Percentiles rank a stretch among this genome's conserved stretches.
phyloP scores from a whole-genome alignment of 2,113 vertebrate species.

The Grallaria varia region DNA sequence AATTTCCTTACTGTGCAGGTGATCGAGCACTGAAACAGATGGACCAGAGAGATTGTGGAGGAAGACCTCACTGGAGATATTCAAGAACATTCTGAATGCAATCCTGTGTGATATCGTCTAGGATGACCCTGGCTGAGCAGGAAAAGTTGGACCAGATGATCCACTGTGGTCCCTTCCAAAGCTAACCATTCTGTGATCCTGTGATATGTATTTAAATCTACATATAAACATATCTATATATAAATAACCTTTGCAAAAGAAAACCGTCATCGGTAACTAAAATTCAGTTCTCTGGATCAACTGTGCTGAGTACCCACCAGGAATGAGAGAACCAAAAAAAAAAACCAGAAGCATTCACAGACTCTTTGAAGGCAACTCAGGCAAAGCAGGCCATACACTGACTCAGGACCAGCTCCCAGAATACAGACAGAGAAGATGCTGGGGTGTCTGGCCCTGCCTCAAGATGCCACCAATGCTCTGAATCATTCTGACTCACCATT shows the following conservation, averaged over 20 bases:
- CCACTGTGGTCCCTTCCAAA: not conserved
- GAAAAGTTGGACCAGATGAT: not conserved
- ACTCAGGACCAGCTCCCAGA: not conserved
- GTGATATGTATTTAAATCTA: not conserved
- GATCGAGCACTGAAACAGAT: accelerated
- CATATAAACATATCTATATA: not conserved
- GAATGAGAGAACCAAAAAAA: not conserved
- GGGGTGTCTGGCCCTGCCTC: not conserved
- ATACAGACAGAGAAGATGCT: not conserved
- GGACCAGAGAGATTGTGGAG: not conserved
- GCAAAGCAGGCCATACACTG: not conserved
- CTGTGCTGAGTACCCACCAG: not conserved
- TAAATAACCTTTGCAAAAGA: not conserved
- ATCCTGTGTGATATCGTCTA: not conserved
- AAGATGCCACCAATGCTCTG: not conserved
- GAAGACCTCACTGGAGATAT: not conserved
- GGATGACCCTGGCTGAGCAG: not conserved
- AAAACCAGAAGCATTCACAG: not conserved
- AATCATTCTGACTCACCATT: not conserved
- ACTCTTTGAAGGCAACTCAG: not conserved
- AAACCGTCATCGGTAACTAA: not conserved
- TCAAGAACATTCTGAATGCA: not conserved
- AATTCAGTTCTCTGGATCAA: not conserved
- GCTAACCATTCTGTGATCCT: not conserved
- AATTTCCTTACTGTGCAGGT: not conserved